phyloP scores from a whole-genome alignment of 2,113 vertebrate genomes.

The Sylvia atricapilla region DNA sequence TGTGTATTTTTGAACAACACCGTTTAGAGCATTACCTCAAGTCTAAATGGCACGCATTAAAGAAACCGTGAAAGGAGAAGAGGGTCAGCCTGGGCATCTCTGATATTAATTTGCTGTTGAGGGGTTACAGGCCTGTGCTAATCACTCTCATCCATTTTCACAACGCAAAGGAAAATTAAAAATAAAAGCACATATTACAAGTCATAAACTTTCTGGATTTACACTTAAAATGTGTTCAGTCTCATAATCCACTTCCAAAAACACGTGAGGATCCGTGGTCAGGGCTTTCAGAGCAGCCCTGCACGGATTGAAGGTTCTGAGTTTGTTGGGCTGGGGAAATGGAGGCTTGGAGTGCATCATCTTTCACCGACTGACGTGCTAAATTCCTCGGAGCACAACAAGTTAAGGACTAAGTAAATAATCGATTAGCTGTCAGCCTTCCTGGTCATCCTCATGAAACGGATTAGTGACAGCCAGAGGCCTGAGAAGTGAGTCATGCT shows the following conservation, averaged over 20 bases:
- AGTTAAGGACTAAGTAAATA: slow-evolving; percentile 35
- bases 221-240: not conserved
- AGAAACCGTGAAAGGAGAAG: not conserved
- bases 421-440: slow-evolving; percentile 59
- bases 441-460: not conserved
- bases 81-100: not conserved
- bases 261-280: not conserved
- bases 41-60: not conserved
- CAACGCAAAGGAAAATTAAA: not conserved
- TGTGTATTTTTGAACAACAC: not conserved
- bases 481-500: not conserved
- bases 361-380: slow-evolving; percentile 25
- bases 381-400: slow-evolving; percentile 38
- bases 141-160: not conserved
- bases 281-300: not conserved
- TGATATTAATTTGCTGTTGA: not conserved
- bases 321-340: not conserved
- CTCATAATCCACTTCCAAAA: not conserved
- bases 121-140: not conserved
- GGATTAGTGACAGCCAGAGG: not conserved
- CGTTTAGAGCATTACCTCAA: not conserved
- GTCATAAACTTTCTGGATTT: not conserved
- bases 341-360: not conserved
- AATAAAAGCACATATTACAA: not conserved
- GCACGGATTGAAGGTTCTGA: not conserved